Evolutionary conservation across 2,113 vertebrate genomes (phyloP).

Genomic region (Eretmochelys imbricata): DNA sequence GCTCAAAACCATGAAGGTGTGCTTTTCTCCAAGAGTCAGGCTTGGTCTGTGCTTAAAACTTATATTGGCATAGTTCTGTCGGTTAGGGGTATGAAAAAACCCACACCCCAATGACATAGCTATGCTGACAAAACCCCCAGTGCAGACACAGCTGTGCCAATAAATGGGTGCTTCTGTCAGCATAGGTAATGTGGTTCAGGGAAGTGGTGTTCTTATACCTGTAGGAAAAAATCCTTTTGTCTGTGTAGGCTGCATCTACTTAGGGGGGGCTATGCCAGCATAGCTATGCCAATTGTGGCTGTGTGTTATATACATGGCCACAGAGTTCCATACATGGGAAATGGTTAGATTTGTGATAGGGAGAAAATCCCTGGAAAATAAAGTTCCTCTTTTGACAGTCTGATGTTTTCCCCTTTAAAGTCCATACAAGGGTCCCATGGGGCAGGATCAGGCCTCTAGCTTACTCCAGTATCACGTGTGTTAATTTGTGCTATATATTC

Average conservation of each 20-base stretch:
- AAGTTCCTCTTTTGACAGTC: neutral
- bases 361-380: neutral
- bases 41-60: neutral
- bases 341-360: neutral
- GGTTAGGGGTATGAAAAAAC: neutral
- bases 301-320: too few species aligned
- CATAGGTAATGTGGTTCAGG: too few species aligned
- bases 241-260: too few species aligned
- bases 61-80: neutral
- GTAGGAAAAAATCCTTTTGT: too few species aligned
- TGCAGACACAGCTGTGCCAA: neutral
- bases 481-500: neutral
- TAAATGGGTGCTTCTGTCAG: neutral
- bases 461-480: neutral
- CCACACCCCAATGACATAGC: neutral
- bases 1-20: neutral
- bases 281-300: too few species aligned
- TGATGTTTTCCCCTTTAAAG: neutral
- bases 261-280: too few species aligned
- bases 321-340: neutral
- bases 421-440: neutral
- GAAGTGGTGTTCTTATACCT: too few species aligned
- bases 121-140: neutral
- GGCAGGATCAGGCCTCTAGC: neutral
- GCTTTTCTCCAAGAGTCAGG: neutral